These are phyloP conservation scores for Sicus ferrugineus DNA, from an alignment of 2,888 invertebrate species.

Conservation along the genomic window DNA sequence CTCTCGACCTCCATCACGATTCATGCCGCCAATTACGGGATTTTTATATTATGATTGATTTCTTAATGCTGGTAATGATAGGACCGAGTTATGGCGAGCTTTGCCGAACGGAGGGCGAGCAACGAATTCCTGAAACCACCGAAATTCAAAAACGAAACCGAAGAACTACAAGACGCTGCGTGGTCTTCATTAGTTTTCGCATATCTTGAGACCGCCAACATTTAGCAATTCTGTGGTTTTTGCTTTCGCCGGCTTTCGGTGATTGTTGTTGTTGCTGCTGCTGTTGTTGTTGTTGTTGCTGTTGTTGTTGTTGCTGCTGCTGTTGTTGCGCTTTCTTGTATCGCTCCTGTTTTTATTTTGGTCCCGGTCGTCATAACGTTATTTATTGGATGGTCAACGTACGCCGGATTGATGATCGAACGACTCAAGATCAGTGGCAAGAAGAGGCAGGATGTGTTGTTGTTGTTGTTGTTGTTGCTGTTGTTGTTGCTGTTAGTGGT, in stretches of 20 bases:
- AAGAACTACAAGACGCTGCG: background rate
- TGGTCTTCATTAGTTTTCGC: background rate
- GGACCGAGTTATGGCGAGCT: background rate
- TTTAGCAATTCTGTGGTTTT: background rate
- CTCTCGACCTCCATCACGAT: background rate
- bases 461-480: background rate
- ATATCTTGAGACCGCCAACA: conserved; percentile 8
- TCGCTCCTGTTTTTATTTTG: background rate
- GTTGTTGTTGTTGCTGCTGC: background rate
- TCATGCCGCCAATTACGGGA: conserved; percentile 27
- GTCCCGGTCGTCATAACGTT: conserved; percentile 2
- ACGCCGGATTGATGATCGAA: background rate
- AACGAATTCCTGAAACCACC: background rate
- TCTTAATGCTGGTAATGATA: conserved; percentile 5
- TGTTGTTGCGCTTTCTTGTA: background rate
- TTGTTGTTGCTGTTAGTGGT: background rate
- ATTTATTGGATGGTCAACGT: conserved; percentile 16
- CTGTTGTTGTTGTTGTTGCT: background rate
- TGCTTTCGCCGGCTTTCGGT: background rate
- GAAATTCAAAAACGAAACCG: background rate
- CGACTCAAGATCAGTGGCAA: too few relatives aligned
- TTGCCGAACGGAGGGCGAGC: background rate
- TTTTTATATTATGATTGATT: conserved; percentile 27
- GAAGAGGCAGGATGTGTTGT: too few relatives aligned
- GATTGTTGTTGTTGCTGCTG: background rate